Percentiles rank a stretch among this genome's conserved stretches.
Evolutionary conservation across 2,888 invertebrate species (phyloP).

Genomic region (Peribatodes rhomboidaria): DNA sequence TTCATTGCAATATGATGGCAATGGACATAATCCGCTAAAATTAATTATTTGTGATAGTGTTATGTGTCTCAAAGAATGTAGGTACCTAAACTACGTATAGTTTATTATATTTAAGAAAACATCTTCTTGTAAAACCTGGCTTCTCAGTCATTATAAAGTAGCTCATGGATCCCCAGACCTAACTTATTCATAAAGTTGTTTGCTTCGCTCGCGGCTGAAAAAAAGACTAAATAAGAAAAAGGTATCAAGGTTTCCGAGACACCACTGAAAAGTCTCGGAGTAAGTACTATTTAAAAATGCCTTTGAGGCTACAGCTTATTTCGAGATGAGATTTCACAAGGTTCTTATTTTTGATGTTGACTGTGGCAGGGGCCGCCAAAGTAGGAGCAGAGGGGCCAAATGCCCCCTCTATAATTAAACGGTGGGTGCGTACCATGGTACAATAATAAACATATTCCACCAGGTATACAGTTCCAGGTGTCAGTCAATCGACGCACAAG

Average conservation of each 20-base stretch:
- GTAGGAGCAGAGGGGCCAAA: no score
- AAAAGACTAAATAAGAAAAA: conserved; percentile 31
- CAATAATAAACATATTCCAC: no score
- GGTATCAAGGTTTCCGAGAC: conserved; percentile 36
- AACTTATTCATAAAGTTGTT: conserved; percentile 46
- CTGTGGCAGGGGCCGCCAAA: no score
- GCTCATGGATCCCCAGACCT: conserved; percentile 32
- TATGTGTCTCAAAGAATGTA: no score
- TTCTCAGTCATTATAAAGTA: conserved; percentile 33
- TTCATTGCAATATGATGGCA: no score
- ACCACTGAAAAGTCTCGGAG: conserved; percentile 22
- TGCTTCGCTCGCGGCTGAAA: conserved; percentile 30
- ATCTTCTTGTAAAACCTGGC: conserved; percentile 19
- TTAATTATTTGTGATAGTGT: no score
- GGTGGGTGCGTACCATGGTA: no score
- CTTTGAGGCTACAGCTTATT: conserved; percentile 30
- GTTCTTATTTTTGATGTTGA: conserved; percentile 9
- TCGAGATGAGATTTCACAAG: conserved; percentile 23
- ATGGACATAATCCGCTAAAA: no score
- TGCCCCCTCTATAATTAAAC: no score
- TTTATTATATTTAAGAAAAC: background rate
- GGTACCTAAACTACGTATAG: no score
- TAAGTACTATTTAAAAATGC: conserved; percentile 32
- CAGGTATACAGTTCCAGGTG: no score
- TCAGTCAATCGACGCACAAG: no score